Base-by-base conservation (phyloP, 2,888 invertebrate genomes). In the Timema cristinae region DNA sequence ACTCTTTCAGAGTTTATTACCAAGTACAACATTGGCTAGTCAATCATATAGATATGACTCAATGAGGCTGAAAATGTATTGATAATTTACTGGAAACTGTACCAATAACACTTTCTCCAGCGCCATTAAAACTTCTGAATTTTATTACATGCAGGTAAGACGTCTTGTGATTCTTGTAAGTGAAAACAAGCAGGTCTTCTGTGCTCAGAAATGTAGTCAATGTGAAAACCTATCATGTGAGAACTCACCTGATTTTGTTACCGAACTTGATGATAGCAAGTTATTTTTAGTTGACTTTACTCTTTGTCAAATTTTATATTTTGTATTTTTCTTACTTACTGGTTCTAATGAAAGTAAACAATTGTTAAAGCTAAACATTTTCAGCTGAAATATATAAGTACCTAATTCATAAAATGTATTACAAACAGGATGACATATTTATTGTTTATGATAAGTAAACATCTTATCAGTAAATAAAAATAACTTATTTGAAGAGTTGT, bases 1-100 rank as follows among this genome's bases (percentile, higher is more conserved):
- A n/a, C n/a, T 59, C 59, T 8, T 59, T n/a, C 59, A 59, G 15
- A n/a, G 59, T 59, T 59, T 59, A n/a, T 9, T n/a, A n/a, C 32
- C 59, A 59, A 11, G n/a, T n/a, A 15, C n/a, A 59, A n/a, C 59
- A 59, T 13, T 11, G n/a, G 15, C n/a, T 59, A 59, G 13, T 5
- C 59, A 59, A 7, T 32, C 1, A 59, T 32, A 13, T n/a, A 59
- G 0, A 59, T n/a, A 4, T 32, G 15, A 13, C 16, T 5, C 16
- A 59, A 5, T 59, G 59, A n/a, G 59, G 13, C 7, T 59, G 59
- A n/a, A 59, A 59, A 2, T n/a, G 10, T 59, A n/a, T n/a, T 11
- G 59, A n/a, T 11, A 59, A n/a, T 0, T 16, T n/a, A 9, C 2
- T n/a, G 32, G 16, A 59, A 59, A 13, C 59, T 13, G 15, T 59